Conservation (phyloP, 2,888 invertebrate species). For the Clivina fossor region DNA sequence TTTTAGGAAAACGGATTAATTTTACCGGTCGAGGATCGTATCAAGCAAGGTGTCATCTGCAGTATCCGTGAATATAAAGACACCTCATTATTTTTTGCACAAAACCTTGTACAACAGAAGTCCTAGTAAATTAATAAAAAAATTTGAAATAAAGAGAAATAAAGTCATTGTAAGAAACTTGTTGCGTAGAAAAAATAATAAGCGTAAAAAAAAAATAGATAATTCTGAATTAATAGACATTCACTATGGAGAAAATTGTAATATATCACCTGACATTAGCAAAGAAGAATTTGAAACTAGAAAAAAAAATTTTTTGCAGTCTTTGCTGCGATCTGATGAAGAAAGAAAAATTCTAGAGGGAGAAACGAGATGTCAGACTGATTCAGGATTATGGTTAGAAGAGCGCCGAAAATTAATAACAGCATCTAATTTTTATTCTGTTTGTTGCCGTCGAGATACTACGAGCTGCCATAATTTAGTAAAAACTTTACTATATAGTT, state of each 20-base stretch:
- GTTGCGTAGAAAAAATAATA: not conserved
- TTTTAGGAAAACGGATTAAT: too few relatives aligned
- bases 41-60: slow-evolving; percentile 15
- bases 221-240: slow-evolving; percentile 1
- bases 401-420: too few relatives aligned
- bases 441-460: too few relatives aligned
- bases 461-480: too few relatives aligned
- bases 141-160: slow-evolving; percentile 1
- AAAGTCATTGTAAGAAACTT: not conserved
- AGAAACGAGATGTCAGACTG: slow-evolving; percentile 4
- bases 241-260: slow-evolving; percentile 5
- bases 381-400: slow-evolving; percentile 11
- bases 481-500: too few relatives aligned
- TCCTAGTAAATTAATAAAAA: not conserved
- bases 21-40: too few relatives aligned
- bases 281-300: slow-evolving; percentile 6
- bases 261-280: slow-evolving; percentile 7
- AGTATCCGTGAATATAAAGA: slow-evolving; percentile 17
- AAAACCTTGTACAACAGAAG: slow-evolving; percentile 2
- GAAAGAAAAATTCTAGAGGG: not conserved
- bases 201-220: slow-evolving; percentile 6
- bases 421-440: too few relatives aligned
- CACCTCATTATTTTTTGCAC: slow-evolving; percentile 2
- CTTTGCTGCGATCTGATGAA: not conserved
- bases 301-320: slow-evolving; percentile 3